A percentile compares a stretch with the other conserved stretches of the same genome.
These are phyloP conservation scores for Ellobius talpinus DNA, from an alignment of 2,113 vertebrate genomes.

Conservation along the genomic window DNA sequence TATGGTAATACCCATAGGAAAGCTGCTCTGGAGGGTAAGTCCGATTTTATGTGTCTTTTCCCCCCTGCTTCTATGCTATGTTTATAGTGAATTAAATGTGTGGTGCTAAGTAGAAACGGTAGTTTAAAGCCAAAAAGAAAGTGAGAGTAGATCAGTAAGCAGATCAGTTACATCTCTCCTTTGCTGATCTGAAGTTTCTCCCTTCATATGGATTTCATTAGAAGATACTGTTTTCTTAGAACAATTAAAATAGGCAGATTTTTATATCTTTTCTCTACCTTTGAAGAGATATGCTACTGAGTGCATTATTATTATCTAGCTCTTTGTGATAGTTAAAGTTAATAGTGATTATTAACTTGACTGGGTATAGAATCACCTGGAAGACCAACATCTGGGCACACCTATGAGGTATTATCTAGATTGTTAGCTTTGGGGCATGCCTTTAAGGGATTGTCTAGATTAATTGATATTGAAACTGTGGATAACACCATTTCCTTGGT, in stretches of 20 bases:
- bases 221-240: background rate
- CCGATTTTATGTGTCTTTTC: background rate
- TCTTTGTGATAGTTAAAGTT: background rate
- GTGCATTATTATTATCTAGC: background rate
- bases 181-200: background rate
- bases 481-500: background rate
- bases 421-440: background rate
- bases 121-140: background rate
- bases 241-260: background rate
- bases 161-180: background rate
- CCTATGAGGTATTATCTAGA: background rate
- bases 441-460: background rate
- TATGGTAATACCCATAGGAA: background rate
- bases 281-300: background rate
- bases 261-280: background rate
- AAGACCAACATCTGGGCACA: background rate
- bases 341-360: background rate
- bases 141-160: background rate
- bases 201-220: too few relatives aligned
- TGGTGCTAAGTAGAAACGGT: background rate
- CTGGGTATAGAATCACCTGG: background rate
- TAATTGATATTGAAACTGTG: background rate
- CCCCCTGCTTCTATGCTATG: background rate
- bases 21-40: background rate
- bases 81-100: slow-evolving; percentile 8